Percentiles rank a stretch among this genome's conserved stretches.
Evolutionary conservation across 2,797 vertebrate genomes (phyloP).

Genomic region (Emydoidea blandingii): DNA sequence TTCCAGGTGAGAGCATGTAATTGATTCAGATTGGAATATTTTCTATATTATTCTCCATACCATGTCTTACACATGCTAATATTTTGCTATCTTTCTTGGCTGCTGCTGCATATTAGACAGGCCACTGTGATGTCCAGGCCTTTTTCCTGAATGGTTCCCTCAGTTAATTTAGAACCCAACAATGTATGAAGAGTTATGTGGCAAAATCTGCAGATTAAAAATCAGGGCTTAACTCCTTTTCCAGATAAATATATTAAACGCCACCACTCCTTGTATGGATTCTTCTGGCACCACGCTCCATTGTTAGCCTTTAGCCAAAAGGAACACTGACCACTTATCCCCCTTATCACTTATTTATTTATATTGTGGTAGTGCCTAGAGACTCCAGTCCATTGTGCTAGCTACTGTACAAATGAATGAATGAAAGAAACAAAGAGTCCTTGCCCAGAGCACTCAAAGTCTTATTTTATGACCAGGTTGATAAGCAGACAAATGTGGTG

Average conservation of each 20-base stretch:
- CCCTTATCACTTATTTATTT: background rate
- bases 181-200: background rate
- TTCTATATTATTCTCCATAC: background rate
- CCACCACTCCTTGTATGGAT: background rate
- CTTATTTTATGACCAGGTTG: background rate
- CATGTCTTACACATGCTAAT: background rate
- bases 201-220: slow-evolving; percentile 6
- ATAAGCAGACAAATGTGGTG: background rate
- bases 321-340: background rate
- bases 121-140: background rate
- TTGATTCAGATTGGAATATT: background rate
- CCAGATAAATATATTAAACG: background rate
- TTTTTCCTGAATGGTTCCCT: background rate
- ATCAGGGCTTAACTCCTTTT: background rate
- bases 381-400: background rate
- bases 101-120: background rate
- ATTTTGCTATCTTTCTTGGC: background rate
- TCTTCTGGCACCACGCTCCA: background rate
- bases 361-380: background rate
- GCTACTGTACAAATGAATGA: background rate
- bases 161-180: background rate
- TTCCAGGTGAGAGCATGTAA: background rate
- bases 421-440: background rate
- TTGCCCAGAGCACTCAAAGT: background rate
- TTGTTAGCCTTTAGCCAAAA: background rate